These are phyloP conservation scores for Lithodes maja DNA, from an alignment of 2,888 invertebrate species.

Conservation along the genomic window DNA sequence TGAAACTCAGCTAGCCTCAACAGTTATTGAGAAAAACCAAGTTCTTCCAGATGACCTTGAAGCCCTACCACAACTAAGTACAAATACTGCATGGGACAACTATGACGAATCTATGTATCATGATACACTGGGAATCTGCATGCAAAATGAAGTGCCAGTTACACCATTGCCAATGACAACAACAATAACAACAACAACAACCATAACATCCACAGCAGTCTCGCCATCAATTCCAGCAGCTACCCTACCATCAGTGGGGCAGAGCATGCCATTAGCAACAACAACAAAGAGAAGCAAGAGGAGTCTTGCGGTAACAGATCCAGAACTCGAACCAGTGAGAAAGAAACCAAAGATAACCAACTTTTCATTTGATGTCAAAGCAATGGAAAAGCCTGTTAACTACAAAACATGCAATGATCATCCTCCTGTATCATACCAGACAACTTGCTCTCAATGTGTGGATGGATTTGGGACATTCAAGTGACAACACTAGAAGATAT, in stretches of 20 bases:
- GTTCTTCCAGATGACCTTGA: constrained; percentile 8
- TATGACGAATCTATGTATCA: constrained; percentile 24
- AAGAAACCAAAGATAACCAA: not conserved
- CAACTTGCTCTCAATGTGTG: too few relatives aligned
- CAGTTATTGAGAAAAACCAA: constrained; percentile 14
- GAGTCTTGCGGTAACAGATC: constrained; percentile 7
- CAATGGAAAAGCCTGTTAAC: not conserved
- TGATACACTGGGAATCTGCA: constrained; percentile 14
- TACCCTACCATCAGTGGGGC: not conserved
- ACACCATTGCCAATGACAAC: constrained; percentile 5
- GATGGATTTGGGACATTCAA: too few relatives aligned
- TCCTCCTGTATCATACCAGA: too few relatives aligned
- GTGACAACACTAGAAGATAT: too few relatives aligned
- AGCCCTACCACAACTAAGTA: not conserved
- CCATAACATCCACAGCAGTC: not conserved
- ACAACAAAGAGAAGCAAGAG: not conserved
- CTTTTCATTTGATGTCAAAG: constrained; percentile 1
- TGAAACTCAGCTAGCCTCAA: not conserved
- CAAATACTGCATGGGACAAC: constrained; percentile 17
- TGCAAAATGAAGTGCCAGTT: constrained; percentile 19
- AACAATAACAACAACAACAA: not conserved
- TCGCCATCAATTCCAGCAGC: constrained; percentile 11
- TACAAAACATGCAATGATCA: not conserved
- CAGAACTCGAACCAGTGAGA: constrained; percentile 13
- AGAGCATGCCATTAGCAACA: too few relatives aligned